Evolutionary conservation across 2,888 invertebrate genomes (phyloP).

Genomic region (Drosophila recens): DNA sequence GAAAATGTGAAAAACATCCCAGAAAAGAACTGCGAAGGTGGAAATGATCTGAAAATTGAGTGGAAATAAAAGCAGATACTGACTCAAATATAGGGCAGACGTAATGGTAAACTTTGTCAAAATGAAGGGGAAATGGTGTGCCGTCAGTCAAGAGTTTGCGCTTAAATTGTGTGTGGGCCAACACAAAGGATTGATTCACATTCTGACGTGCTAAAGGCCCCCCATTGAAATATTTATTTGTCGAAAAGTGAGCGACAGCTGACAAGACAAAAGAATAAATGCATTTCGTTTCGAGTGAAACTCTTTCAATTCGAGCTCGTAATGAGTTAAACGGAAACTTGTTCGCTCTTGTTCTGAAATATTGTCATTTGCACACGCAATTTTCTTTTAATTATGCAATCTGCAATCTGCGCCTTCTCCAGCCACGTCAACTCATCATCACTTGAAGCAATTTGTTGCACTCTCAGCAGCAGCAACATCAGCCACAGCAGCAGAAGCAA

Average conservation of each 20-base stretch:
- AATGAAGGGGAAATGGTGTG: slow-evolving; percentile 30
- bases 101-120: slow-evolving; percentile 20
- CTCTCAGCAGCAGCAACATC: slow-evolving; percentile 28
- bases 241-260: slow-evolving; percentile 40
- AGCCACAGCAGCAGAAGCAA: slow-evolving; percentile 11
- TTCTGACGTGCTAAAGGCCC: not conserved
- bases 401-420: slow-evolving; percentile 29
- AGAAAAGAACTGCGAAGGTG: not conserved
- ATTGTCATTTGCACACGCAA: slow-evolving; percentile 50
- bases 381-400: slow-evolving; percentile 71
- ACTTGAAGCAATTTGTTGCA: slow-evolving; percentile 54
- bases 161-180: slow-evolving; percentile 24
- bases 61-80: slow-evolving; percentile 29
- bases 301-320: slow-evolving; percentile 19
- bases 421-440: slow-evolving; percentile 68
- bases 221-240: slow-evolving; percentile 57
- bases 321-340: slow-evolving; percentile 39
- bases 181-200: slow-evolving; percentile 21
- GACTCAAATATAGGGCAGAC: not conserved
- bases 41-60: slow-evolving; percentile 46
- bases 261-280: slow-evolving; percentile 29
- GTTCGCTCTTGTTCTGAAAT: slow-evolving; percentile 21
- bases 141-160: slow-evolving; percentile 26
- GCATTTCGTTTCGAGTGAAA: not conserved
- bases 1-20: slow-evolving; percentile 14